Base-by-base conservation (phyloP, 2,113 vertebrate genomes). In the Entosphenus tridentatus region DNA sequence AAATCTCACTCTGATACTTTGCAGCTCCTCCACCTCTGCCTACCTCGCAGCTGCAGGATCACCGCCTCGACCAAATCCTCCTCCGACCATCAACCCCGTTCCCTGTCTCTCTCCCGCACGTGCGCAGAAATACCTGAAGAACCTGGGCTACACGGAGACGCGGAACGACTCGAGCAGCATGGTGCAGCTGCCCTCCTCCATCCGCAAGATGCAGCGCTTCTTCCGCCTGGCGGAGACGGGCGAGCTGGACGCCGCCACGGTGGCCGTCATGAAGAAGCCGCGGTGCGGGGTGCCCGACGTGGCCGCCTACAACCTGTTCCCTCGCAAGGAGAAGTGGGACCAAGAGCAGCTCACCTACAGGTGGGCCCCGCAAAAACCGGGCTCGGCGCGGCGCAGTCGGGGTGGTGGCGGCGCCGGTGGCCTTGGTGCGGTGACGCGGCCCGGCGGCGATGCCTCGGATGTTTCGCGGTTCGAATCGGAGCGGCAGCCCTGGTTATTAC, bases 261-360 rank as follows among this genome's bases (percentile, higher is more conserved):
- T 65, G n/a, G 21, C 8, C 10, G 62, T 9, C 9, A 65, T 65
- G 62, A 65, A 65, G 62, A 65, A 65, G 10, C 62, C 62, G n/a
- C 62, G 62, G 21, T 65, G 62, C 21, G 62, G 62, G n/a, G 62
- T 65, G 21, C 62, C 62, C 8, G 62, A 65, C 10, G 62, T 65
- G 62, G 62, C 62, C 11, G 62, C 62, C n/a, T 65, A 65, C 21
- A 65, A 18, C 62, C 62, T 16, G n/a, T 65, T 65, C 62, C 62
- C 62, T 18, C n/a, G 21, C 62, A 65, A 65, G 21, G 21, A 16
- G 62, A 65, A 65, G 21, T 65, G 62, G 62, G n/a, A n/a, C n/a
- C n/a, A 65, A 65, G 62, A 65, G 21, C n/a, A 65, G 21, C 8
- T 65, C 21, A 65, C 62, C 62, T 65, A 65, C 62, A n/a, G 62